Evolutionary conservation across 2,113 vertebrate genomes (phyloP), one percentile per base, ranked within the genome.

Genomic region (Pseudolaguvia tuberculata): DNA sequence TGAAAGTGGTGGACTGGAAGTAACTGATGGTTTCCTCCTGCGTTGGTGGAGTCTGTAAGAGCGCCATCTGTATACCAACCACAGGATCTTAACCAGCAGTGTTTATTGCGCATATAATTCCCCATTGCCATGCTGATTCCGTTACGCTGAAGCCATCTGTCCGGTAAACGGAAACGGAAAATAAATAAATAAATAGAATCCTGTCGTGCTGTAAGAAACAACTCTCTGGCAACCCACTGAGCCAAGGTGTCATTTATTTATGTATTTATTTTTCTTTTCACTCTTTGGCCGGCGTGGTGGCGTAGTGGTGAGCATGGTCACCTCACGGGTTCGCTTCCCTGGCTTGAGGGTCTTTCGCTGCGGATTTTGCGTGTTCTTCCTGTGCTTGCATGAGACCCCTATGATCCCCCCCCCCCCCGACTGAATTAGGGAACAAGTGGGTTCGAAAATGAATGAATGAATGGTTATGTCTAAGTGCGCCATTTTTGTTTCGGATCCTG

Each of bases 51-150:
- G 81, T 82, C 52, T 52, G 83, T 84, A 72, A 80, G 79, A 82
- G 83, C 77, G 71, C 89, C 90, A 91, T 91, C 89, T 91, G 90
- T 82, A 85, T 81, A 84, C 84, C 81, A 89, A 86, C 90, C 88
- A 86, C 88, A 85, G 88, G 87, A 88, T 87, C 86, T 86, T 87
- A 90, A 89, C 85, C 85, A 91, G 86, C 85, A 85, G 80, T 87
- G 87, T 90, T 91, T 89, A 91, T 88, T 89, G 87, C 89, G 91
- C 88, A 90, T 89, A 90, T 88, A 88, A 91, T 90, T 90, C 85
- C 83, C 78, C 79, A 83, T 77, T 84, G 79, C 72, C 70, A 67
- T 81, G 65, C 77, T 83, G 79, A 79, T 84, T 77, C 79, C 78
- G 85, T 81, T 85, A 87, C 84, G n/a, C n/a, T n/a, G n/a, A 88